Evolutionary conservation across 2,888 invertebrate species (phyloP).

Genomic region (Ganaspis brasiliensis): DNA sequence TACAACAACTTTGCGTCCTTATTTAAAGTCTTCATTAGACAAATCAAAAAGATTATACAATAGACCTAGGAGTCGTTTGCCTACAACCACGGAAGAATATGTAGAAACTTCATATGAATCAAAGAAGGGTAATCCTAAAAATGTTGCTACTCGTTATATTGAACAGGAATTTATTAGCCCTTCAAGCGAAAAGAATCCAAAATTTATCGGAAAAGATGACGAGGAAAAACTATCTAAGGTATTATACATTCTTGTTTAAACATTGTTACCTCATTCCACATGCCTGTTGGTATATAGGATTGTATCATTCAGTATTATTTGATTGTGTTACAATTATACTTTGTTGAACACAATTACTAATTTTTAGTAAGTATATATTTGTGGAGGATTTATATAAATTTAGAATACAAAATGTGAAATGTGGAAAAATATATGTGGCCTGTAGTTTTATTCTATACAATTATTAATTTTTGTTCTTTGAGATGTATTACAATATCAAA

Average conservation of each 20-base stretch:
- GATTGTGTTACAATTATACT: too few species aligned
- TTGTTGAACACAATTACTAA: too few species aligned
- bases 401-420: too few species aligned
- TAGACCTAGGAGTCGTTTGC: slow-evolving; percentile 72
- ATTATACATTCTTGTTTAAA: slow-evolving; percentile 10
- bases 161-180: slow-evolving; percentile 61
- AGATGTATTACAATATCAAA: too few species aligned
- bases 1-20: slow-evolving; percentile 67
- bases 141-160: slow-evolving; percentile 65
- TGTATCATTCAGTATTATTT: too few species aligned
- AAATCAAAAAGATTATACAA: slow-evolving; percentile 73
- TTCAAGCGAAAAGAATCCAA: slow-evolving; percentile 56
- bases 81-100: slow-evolving; percentile 76
- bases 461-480: too few species aligned
- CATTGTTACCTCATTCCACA: too few species aligned
- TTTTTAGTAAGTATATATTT: too few species aligned
- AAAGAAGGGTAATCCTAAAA: slow-evolving; percentile 69
- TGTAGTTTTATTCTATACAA: too few species aligned
- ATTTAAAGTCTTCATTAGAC: slow-evolving; percentile 63
- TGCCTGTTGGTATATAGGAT: too few species aligned
- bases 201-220: slow-evolving; percentile 61
- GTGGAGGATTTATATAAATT: too few species aligned
- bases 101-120: slow-evolving; percentile 73
- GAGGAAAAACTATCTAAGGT: slow-evolving; percentile 65
- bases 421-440: too few species aligned